These are phyloP conservation scores for Gastracanthus pulcherrimus DNA, from an alignment of 2,888 invertebrate species.

Conservation along the genomic window DNA sequence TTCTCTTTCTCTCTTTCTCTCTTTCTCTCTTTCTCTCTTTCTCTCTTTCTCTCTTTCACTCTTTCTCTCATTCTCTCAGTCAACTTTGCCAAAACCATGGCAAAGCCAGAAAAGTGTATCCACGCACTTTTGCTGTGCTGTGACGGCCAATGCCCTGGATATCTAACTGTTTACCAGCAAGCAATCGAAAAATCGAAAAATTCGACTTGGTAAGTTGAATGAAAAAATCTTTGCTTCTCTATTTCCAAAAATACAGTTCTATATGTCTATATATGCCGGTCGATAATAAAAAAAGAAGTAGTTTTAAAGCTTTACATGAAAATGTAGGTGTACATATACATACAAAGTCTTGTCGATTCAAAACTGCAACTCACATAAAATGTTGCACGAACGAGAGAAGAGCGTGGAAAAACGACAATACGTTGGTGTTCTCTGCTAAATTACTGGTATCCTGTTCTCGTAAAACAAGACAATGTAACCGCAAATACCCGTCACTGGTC, in stretches of 20 bases:
- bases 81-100: background rate
- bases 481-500: background rate
- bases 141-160: no score
- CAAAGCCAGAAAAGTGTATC: no score
- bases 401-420: conserved; percentile 53
- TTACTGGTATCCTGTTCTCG: conserved; percentile 42
- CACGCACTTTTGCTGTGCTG: background rate
- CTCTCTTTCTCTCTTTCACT: background rate
- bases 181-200: no score
- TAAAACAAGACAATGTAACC: conserved; percentile 35
- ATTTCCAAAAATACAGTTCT: no score
- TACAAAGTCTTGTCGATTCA: background rate
- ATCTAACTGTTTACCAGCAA: no score
- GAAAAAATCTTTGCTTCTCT: no score
- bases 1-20: no score
- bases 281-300: no score
- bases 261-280: no score
- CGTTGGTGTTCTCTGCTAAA: conserved; percentile 30
- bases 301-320: no score
- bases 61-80: background rate
- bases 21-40: no score
- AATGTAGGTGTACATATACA: background rate
- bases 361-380: background rate
- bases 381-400: conserved; percentile 59
- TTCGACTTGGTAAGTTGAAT: no score